Base-by-base conservation (phyloP, 1,140 invertebrate genomes). In the Lasaia peninsularis region DNA sequence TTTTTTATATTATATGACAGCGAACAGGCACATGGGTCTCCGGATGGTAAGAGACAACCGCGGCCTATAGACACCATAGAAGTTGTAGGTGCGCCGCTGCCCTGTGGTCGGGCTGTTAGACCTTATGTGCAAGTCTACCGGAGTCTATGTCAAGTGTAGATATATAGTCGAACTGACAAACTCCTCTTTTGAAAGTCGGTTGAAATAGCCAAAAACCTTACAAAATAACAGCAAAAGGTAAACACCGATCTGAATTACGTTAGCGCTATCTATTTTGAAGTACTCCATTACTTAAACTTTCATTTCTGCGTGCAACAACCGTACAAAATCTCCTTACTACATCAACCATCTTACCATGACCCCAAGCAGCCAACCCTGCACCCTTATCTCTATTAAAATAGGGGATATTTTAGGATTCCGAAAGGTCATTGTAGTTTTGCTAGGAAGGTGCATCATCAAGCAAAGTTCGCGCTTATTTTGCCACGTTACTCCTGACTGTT, bases 291-390 rank as follows among this genome's bases (percentile, higher is more conserved):
- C 70, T 58, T 62, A 67, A 75, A 67, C 78, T 83, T 83, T 75
- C 78, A 83, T 83, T 75, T 78, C 62, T 69, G 62, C 61, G 78
- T 60, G 67, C 73, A 79, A 75, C 67, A 71, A 67, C 66, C 78
- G 75, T 83, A 73, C 64, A 74, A 63, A 74, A 83, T 79, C 65
- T 53, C 62, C 69, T 83, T 73, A 78, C 58, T 44, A 28, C 51
- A 54, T n/a, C 44, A 40, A 58, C 68, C 57, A 73, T 16, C 52
- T 48, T 60, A 60, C 8, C 33, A 12, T 33, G 65, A 67, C n/a
- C 63, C 52, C 21, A 32, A 2, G 8, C 11, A 11, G 2, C 11
- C 8, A 48, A 52, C 31, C 18, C 24, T n/a, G 61, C 5, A 11
- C 58, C 61, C 40, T 56, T 65, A 69, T 56, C 4, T 5, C 6